phyloP scores from a whole-genome alignment of 2,888 invertebrate species.

The Orchesella flavescens region DNA sequence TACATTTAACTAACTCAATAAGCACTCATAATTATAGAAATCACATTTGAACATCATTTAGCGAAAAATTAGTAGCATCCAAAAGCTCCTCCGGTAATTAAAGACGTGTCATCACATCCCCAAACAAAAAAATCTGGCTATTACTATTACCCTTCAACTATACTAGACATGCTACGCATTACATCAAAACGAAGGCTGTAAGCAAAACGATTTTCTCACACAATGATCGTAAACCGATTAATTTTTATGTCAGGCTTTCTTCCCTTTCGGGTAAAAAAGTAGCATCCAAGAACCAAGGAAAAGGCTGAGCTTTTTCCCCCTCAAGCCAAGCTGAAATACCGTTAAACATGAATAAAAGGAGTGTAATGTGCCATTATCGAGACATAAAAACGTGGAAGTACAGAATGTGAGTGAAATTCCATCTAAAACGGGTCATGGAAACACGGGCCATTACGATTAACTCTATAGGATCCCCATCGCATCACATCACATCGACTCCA shows the following conservation, averaged over 20 bases:
- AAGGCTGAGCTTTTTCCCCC: not conserved
- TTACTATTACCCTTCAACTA: no score
- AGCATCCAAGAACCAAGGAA: not conserved
- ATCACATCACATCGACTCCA: no score
- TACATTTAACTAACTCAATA: no score
- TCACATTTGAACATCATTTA: no score
- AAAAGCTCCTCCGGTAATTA: no score
- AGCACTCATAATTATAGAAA: no score
- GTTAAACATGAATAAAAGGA: slow-evolving; percentile 26
- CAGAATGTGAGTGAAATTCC: slow-evolving; percentile 1
- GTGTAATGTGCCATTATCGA: slow-evolving; percentile 55
- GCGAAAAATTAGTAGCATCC: no score
- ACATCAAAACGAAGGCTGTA: no score
- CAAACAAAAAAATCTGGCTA: no score
- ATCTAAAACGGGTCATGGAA: slow-evolving; percentile 41
- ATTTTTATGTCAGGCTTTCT: slow-evolving; percentile 5
- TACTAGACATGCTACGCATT: not conserved
- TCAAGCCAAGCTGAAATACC: not conserved
- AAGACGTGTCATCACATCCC: no score
- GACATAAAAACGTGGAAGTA: slow-evolving; percentile 33
- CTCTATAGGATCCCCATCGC: not conserved
- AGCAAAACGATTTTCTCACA: not conserved
- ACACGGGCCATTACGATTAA: slow-evolving; percentile 59
- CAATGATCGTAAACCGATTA: slow-evolving; percentile 21
- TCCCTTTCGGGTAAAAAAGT: not conserved